Percentiles rank a stretch among this genome's conserved stretches.
These are phyloP conservation scores for Rynchops niger DNA, from an alignment of 2,113 vertebrate genomes.

Conservation along the genomic window DNA sequence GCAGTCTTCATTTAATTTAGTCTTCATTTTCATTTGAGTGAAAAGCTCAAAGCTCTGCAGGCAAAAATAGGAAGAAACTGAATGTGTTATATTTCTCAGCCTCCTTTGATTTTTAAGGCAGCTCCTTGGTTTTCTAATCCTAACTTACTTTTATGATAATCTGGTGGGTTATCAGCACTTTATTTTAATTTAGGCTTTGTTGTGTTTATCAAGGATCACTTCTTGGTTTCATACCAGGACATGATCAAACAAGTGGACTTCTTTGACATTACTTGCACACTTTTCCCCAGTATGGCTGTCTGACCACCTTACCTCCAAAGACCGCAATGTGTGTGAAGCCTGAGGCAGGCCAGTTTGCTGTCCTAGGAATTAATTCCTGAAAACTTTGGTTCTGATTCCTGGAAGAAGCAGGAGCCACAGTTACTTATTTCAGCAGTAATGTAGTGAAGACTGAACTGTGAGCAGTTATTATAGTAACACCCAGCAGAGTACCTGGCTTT, in stretches of 20 bases:
- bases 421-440: not conserved
- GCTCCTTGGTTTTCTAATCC: not conserved
- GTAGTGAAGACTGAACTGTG: not conserved
- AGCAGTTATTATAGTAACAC: not conserved
- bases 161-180: not conserved
- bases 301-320: not conserved
- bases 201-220: not conserved
- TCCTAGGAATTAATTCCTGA: not conserved
- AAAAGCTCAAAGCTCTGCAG: not conserved
- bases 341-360: not conserved
- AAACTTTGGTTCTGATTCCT: not conserved
- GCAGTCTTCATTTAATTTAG: not conserved
- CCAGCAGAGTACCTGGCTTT: not conserved
- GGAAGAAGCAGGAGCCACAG: not conserved
- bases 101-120: not conserved
- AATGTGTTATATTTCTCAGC: not conserved
- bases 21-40: not conserved
- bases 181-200: not conserved
- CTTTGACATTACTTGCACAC: not conserved
- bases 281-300: not conserved
- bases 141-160: rapidly evolving
- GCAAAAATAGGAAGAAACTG: not conserved
- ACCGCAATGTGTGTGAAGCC: rapidly evolving
- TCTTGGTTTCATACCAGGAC: not conserved
- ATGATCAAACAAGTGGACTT: not conserved